A percentile compares a stretch with the other conserved stretches of the same genome.
Conservation (phyloP, 2,888 invertebrate species). For the Ommatoiulus sabulosus region DNA sequence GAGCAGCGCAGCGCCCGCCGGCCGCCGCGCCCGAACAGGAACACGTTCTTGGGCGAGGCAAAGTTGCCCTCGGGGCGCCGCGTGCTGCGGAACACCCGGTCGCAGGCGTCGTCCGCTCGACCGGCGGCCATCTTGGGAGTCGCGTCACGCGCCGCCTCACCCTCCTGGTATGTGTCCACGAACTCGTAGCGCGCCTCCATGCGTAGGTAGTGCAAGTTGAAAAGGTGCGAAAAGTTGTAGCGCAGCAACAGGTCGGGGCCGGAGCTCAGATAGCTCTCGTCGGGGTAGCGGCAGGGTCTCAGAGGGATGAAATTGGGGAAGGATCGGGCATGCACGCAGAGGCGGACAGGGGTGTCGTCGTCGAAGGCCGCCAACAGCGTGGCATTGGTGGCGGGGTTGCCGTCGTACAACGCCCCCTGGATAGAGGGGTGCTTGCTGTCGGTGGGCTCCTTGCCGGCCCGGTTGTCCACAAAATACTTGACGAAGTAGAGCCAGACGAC, state of each 20-base stretch:
- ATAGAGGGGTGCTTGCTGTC: conserved; percentile 60
- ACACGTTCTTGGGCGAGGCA: conserved; percentile 82
- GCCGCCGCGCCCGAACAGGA: conserved; percentile 85
- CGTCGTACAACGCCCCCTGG: conserved; percentile 60
- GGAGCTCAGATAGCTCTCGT: conserved; percentile 83
- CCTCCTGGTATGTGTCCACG: conserved; percentile 72
- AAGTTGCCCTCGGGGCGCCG: conserved; percentile 72
- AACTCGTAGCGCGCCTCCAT: conserved; percentile 86
- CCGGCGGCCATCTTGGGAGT: conserved; percentile 60
- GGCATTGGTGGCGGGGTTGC: conserved; percentile 54
- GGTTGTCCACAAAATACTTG: conserved; percentile 76
- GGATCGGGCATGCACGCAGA: conserved; percentile 62
- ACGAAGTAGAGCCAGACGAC: conserved; percentile 87
- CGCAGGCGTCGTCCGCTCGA: conserved; percentile 60
- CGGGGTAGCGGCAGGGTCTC: conserved; percentile 63
- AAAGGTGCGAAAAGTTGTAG: conserved; percentile 81
- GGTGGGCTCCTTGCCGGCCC: background rate
- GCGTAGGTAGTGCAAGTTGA: conserved; percentile 81
- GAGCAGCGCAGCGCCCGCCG: conserved; percentile 81
- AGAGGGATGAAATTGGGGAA: conserved; percentile 62
- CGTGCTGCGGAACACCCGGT: conserved; percentile 61
- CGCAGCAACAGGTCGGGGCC: conserved; percentile 81
- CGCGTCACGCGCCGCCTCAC: conserved; percentile 61
- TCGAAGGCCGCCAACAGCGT: conserved; percentile 58
- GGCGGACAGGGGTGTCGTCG: conserved; percentile 56